Evolutionary conservation across 23 tunicate species (phyloP), one percentile per base, ranked within the genome.

Genomic region (Corella eumyota): DNA sequence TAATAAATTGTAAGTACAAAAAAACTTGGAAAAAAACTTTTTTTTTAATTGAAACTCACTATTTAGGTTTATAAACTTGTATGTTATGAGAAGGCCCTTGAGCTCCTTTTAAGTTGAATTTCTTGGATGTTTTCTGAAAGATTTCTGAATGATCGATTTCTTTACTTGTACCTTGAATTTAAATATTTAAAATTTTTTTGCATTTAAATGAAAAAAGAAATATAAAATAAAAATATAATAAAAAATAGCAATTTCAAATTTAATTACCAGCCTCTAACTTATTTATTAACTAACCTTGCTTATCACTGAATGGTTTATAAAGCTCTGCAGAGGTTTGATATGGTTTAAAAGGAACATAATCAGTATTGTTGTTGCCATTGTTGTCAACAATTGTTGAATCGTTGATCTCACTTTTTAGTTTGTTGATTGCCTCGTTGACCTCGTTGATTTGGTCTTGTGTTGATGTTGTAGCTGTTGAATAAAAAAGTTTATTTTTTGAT

Each of bases 361-460:
- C 28, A 32, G 11, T 9, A 24, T 60, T 34, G 32, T 45, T 29
- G 19, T 17, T n/a, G 29, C 45, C 69, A 0, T 34, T 29, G 0
- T 27, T 46, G 32, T 58, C 32, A 59, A n/a, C 60, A 45, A 35
- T 34, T 28, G 66, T 6, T 15, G 26, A 26, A 25, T 44, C 45
- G 2, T 27, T 49, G 22, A 73, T 52, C n/a, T 63, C 69, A 51
- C 23, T 46, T 36, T 73, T 73, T 0, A 73, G 50, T 38, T 63
- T 63, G 25, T 73, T 51, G n/a, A 73, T 73, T 40, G 70, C 59
- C 25, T 69, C 20, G 52, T 69, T 69, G 19, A 69, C 64, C 2
- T 36, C 48, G 23, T 69, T 53, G 23, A 69, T 25, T 6, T 38
- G 31, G 17, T 50, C 50, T 1, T 27, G 36, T 15, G 59, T 29